Conservation (phyloP, 2,797 vertebrate genomes). For the Pitangus sulphuratus region DNA sequence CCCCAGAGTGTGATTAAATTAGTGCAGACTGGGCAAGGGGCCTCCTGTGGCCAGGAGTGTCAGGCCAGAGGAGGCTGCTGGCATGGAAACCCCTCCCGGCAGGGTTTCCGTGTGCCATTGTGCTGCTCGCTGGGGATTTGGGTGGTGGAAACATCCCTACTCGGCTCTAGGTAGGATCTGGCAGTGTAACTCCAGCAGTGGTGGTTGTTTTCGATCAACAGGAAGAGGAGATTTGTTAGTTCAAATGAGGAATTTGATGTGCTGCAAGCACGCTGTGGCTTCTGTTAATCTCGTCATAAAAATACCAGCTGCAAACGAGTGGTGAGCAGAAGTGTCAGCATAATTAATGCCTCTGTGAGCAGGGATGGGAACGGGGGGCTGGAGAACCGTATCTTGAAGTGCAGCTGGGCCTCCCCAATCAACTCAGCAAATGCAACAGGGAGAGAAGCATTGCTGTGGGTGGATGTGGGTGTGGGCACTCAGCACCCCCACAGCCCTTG, state of each 20-base stretch:
- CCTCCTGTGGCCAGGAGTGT: background rate
- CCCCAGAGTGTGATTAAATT: background rate
- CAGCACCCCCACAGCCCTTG: background rate
- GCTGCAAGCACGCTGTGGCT: background rate
- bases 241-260: background rate
- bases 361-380: background rate
- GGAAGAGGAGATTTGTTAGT: background rate
- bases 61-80: conserved; percentile 23
- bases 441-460: background rate
- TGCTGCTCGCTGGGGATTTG: background rate
- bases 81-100: background rate
- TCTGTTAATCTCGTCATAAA: background rate
- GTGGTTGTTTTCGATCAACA: background rate
- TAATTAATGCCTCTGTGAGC: background rate
- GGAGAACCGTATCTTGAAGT: background rate
- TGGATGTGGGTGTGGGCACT: background rate
- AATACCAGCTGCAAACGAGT: background rate
- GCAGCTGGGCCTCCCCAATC: background rate
- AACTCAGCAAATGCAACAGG: fast-evolving
- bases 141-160: background rate
- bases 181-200: background rate
- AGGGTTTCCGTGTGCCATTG: background rate
- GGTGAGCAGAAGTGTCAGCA: background rate
- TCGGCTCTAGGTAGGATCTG: background rate
- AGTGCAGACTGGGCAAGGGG: background rate